Conservation (phyloP, 1,140 invertebrate genomes). For the Whitmania pigra region DNA sequence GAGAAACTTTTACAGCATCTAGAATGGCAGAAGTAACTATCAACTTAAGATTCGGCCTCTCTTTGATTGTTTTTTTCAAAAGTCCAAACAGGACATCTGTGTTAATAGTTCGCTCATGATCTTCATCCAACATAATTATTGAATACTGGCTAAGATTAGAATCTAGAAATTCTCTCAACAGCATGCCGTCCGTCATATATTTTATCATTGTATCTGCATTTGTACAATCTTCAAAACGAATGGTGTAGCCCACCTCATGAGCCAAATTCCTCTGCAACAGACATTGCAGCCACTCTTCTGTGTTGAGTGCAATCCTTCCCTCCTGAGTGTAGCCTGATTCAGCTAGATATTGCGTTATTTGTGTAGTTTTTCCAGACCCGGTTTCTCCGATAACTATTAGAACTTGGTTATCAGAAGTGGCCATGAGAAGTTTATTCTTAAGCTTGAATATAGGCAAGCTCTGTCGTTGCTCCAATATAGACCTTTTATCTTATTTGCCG, state of each 20-base stretch:
- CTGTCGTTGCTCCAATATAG: conserved; percentile 88
- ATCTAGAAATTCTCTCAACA: conserved; percentile 91
- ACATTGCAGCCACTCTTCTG: too few relatives aligned
- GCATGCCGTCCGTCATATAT: conserved; percentile 99
- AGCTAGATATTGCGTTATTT: conserved; percentile 96
- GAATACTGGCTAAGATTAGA: conserved; percentile 80
- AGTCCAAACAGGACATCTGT: conserved; percentile 94
- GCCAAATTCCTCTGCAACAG: conserved; percentile 95
- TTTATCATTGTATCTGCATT: conserved; percentile 94
- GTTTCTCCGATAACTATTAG: conserved; percentile 98
- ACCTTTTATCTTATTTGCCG: conserved; percentile 83
- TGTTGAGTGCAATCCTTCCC: conserved; percentile 91
- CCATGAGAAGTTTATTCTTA: conserved; percentile 82
- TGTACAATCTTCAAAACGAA: conserved; percentile 99
- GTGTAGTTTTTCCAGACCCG: conserved; percentile 95
- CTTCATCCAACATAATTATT: conserved; percentile 97
- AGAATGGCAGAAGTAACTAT: conserved; percentile 47
- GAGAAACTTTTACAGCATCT: conserved; percentile 50
- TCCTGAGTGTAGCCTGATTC: conserved; percentile 79
- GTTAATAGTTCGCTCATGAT: conserved; percentile 92
- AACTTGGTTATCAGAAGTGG: conserved; percentile 91
- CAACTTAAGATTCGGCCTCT: conserved; percentile 46
- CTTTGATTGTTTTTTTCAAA: conserved; percentile 64
- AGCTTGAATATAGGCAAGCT: conserved; percentile 90
- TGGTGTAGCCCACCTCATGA: conserved; percentile 98